Evolutionary conservation across 2,888 invertebrate genomes (phyloP), one percentile per base, ranked within the genome.

Genomic region (Eupithecia exiguata): DNA sequence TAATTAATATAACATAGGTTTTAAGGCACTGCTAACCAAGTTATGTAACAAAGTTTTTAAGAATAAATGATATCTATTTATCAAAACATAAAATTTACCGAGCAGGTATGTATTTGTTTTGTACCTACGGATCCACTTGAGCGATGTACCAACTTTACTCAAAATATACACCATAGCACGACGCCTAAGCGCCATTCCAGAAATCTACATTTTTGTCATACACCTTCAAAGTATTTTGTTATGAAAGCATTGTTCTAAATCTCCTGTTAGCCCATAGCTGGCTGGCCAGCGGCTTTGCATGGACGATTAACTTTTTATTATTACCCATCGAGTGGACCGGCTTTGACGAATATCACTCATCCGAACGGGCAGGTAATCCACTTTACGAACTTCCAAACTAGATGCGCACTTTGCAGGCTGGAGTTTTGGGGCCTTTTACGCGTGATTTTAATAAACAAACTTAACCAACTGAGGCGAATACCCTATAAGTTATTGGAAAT

Each of bases 241-340:
- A 38, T 70, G 68, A 68, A 68, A 63, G 43, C 46, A 53, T 30
- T 43, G 69, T 58, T 65, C 46, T 30, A 63, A 70, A 76, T 67
- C 67, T 70, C 68, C 72, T 71, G 75, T 40, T 40, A 69, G 70
- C 73, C 40, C 36, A 74, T 72, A 68, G 68, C 70, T 72, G 77
- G 74, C 67, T 76, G 78, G 78, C 69, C 77, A 78, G 72, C 78
- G 79, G 84, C 86, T 85, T 84, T 84, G 80, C 84, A 87, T 87
- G 85, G 83, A 76, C 82, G 89, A 91, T 91, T 90, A 91, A 89
- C 90, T 91, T 90, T 91, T 91, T 91, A 91, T 91, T 91, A 91
- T 91, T 91, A 89, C 78, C 86, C 84, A 86, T 79, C 81, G 82
- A 79, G 77, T 80, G 79, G 46, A 43, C 30, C 43, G 81, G 83